Base-by-base conservation (phyloP, 1,140 invertebrate genomes). In the Halyomorpha halys region DNA sequence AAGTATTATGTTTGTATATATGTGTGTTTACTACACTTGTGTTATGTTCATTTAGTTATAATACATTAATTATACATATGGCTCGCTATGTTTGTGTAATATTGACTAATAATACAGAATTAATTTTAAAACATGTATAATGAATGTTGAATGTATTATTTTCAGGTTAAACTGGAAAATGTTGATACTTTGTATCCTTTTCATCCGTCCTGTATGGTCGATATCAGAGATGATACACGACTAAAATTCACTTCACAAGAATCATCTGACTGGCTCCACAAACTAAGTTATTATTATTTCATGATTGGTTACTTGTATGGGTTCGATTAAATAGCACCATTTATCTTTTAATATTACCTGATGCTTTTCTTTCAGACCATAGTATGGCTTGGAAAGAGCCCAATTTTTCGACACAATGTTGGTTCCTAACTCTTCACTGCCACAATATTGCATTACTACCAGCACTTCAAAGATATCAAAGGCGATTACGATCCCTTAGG, bases 391-490 rank as follows among this genome's bases (percentile, higher is more conserved):
- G 86, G 84, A 80, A 81, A 45, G 86, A 90, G 62, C 80, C 86
- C 0, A 97, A 94, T 72, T 98, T 98, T 76, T 86, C 90, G 27
- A 97, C 94, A 0, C 90, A 96, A 69, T 97, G 94, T 73, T 98
- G 95, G 90, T 97, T 96, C 75, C 76, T 98, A 30, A 97, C 94
- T 0, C 78, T 98, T 15, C 90, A 95, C 73, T 90, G 87, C 72
- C 92, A 97, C 76, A 92, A 97, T 73, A 79, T 98, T 47, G 86
- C 90, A 25, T 80, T 97, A 27, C 78, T 96, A 66, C 94, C 95
- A 3, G 85, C 89, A 2, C 80, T 94, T 19, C 86, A 91, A 71
- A 91, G 90, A 61, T 93, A 97, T 73, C 88, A 91, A 70, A 79
- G 90, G 65, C 82, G 90, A 66, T 76, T 86, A 63, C 82, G 92